Evolutionary conservation across 1,140 invertebrate genomes (phyloP).

Genomic region (Aethina tumida): DNA sequence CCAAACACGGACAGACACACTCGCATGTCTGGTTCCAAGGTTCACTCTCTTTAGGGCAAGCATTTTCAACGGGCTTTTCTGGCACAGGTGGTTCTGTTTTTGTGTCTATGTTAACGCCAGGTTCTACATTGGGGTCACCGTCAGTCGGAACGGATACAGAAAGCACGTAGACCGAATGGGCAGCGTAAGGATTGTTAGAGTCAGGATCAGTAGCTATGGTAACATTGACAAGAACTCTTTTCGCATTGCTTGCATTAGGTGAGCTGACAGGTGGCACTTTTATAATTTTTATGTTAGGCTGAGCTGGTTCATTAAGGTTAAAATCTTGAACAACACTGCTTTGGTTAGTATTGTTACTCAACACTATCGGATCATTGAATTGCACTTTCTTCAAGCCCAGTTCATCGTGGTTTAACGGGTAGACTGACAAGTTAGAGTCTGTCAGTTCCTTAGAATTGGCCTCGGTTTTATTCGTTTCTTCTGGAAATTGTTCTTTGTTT

Average conservation of each 20-base stretch:
- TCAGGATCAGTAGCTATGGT: slow-evolving; percentile 58
- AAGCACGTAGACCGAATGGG: slow-evolving; percentile 58
- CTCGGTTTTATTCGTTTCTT: slow-evolving; percentile 20
- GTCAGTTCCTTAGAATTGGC: slow-evolving; percentile 28
- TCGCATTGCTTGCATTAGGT: slow-evolving; percentile 26
- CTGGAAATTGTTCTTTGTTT: slow-evolving; percentile 32
- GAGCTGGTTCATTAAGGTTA: slow-evolving; percentile 6
- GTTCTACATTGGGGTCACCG: slow-evolving; percentile 43
- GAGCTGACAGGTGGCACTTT: slow-evolving; percentile 22
- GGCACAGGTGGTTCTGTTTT: slow-evolving; percentile 37
- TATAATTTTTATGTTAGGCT: slow-evolving; percentile 27
- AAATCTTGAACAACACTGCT: slow-evolving; percentile 12
- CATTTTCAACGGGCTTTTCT: slow-evolving; percentile 4
- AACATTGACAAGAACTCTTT: slow-evolving; percentile 61
- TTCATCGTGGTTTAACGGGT: slow-evolving; percentile 3
- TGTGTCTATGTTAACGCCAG: slow-evolving; percentile 40
- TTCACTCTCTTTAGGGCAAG: slow-evolving; percentile 1
- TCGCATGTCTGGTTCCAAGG: slow-evolving; percentile 40
- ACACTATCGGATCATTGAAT: slow-evolving; percentile 15
- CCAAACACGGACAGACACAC: slow-evolving; percentile 55
- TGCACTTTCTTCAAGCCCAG: slow-evolving; percentile 12
- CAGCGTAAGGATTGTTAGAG: slow-evolving; percentile 36
- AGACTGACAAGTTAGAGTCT: slow-evolving; percentile 18
- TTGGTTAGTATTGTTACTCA: slow-evolving; percentile 14
- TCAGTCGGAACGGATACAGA: slow-evolving; percentile 60